These are phyloP conservation scores for Lithobates pipiens DNA, from an alignment of 2,797 vertebrate species.

Conservation along the genomic window DNA sequence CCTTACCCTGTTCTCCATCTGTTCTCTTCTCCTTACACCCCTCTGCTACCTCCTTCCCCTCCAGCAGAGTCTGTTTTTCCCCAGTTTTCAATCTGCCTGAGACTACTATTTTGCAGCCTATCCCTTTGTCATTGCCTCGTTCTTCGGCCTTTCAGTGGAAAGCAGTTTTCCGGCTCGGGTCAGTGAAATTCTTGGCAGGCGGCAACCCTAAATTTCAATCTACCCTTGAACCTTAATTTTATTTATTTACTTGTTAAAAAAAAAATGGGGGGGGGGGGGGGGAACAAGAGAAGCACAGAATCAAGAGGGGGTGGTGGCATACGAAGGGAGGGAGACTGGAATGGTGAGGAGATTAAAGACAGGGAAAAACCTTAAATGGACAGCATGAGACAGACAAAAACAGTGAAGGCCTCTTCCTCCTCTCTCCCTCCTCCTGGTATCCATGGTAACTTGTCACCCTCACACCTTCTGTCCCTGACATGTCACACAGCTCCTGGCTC, in stretches of 20 bases:
- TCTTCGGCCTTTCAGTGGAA: background rate
- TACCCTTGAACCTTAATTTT: conserved; percentile 39
- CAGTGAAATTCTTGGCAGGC: background rate
- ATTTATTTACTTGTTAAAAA: conserved; percentile 14
- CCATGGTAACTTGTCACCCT: conserved; percentile 61
- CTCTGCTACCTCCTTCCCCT: conserved; percentile 34
- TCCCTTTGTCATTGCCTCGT: conserved; percentile 9
- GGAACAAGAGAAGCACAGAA: conserved; percentile 19
- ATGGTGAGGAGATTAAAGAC: conserved; percentile 51
- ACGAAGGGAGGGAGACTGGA: conserved; percentile 29
- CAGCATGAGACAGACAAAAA: conserved; percentile 56
- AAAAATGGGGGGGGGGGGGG: background rate
- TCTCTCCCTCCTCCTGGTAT: conserved; percentile 49
- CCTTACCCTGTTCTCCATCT: conserved; percentile 54
- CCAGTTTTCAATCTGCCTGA: conserved; percentile 17
- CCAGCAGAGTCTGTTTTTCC: conserved; percentile 37
- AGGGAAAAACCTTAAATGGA: conserved; percentile 51
- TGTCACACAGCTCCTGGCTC: conserved; percentile 63
- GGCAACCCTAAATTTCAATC: conserved; percentile 2
- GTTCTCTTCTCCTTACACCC: conserved; percentile 40
- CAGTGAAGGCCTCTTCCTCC: conserved; percentile 54
- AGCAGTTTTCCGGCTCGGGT: background rate
- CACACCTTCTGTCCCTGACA: conserved; percentile 63
- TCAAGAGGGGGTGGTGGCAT: conserved; percentile 19
- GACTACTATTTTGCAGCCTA: conserved; percentile 22